Conservation (phyloP, 2,113 vertebrate genomes). For the Abramis brama region DNA sequence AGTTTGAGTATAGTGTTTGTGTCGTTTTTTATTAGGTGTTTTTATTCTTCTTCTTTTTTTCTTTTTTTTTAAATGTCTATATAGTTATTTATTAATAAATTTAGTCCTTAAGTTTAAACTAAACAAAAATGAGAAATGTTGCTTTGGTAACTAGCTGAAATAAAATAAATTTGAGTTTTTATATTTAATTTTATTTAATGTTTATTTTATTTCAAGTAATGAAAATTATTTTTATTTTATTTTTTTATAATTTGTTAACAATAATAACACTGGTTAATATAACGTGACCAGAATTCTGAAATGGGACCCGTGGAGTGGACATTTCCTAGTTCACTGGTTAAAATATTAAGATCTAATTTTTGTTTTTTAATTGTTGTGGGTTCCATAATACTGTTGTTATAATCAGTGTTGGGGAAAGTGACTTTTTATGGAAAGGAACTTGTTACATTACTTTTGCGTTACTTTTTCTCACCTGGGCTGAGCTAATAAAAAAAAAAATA, state of each 20-base stretch:
- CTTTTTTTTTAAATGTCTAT: neutral
- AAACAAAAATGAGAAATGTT: neutral
- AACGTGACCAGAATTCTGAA: neutral
- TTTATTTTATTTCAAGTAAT: too few species aligned
- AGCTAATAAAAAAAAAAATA: too few species aligned
- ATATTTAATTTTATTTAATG: neutral
- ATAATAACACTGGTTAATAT: neutral
- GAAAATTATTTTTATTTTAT: neutral
- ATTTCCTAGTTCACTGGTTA: neutral
- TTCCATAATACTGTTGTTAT: neutral
- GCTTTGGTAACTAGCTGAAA: neutral
- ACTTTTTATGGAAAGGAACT: too few species aligned
- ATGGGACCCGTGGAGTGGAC: neutral
- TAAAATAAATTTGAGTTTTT: neutral
- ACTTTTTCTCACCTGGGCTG: too few species aligned
- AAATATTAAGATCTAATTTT: neutral
- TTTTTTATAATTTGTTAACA: neutral
- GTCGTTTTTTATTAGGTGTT: too few species aligned
- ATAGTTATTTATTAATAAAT: neutral
- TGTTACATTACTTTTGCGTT: too few species aligned
- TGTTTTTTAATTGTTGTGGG: neutral
- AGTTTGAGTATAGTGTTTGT: too few species aligned
- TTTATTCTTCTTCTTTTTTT: too few species aligned
- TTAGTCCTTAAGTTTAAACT: neutral
- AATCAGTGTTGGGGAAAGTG: neutral